Percentiles rank a stretch among this genome's conserved stretches.
phyloP scores from a whole-genome alignment of 2,797 vertebrate species.

The Eulemur mongoz region DNA sequence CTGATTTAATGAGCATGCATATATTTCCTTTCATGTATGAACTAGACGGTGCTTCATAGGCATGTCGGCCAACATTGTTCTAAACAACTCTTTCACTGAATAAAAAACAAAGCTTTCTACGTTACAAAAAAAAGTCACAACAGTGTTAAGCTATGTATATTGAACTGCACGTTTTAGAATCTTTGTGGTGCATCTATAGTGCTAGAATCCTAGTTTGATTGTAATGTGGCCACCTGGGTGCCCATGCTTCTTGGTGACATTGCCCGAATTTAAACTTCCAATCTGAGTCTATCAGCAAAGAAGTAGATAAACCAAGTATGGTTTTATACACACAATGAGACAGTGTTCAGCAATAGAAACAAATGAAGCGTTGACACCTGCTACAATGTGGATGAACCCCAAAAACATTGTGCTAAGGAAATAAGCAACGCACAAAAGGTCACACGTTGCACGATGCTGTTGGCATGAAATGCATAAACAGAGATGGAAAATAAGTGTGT shows the following conservation, averaged over 20 bases:
- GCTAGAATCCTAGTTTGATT: neutral
- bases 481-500: neutral
- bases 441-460: accelerated
- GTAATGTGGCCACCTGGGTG: neutral
- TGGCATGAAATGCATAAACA: accelerated
- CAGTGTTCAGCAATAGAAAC: neutral
- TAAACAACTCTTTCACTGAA: neutral
- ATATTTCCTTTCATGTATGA: neutral
- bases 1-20: neutral
- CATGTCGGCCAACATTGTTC: neutral
- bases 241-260: neutral
- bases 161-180: neutral
- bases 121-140: neutral
- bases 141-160: accelerated
- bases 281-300: neutral
- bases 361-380: accelerated
- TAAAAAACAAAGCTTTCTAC: neutral
- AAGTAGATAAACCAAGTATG: too few relatives aligned
- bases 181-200: neutral
- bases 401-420: neutral
- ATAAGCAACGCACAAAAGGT: too few relatives aligned
- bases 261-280: neutral
- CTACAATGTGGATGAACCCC: accelerated
- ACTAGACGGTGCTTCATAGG: neutral
- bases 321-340: accelerated